Evolutionary conservation across 2,797 vertebrate species (phyloP).

Genomic region (Masticophis lateralis): DNA sequence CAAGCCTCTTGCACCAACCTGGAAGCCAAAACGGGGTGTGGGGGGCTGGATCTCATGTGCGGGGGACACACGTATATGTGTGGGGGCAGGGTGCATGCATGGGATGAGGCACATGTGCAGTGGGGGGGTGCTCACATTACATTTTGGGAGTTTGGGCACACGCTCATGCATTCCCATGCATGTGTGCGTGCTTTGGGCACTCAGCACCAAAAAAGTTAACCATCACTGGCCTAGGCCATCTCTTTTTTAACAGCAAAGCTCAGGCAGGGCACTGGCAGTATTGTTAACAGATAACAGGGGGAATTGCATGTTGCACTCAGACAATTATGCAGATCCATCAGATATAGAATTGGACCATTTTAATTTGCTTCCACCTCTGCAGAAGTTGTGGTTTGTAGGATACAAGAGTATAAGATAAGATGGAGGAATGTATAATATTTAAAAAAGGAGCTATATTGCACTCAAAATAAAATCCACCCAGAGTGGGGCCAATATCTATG

Average conservation of each 20-base stretch:
- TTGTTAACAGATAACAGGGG: background rate
- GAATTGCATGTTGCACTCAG: background rate
- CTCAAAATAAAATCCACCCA: slow-evolving; percentile 46
- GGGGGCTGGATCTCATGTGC: too few species aligned
- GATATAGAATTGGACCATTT: background rate
- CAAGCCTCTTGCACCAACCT: too few species aligned
- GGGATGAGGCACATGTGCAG: too few species aligned
- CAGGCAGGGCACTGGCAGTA: background rate
- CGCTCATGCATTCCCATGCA: too few species aligned
- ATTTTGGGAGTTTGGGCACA: too few species aligned
- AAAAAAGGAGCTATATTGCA: slow-evolving; percentile 49
- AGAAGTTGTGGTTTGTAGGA: background rate
- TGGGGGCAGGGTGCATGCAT: too few species aligned
- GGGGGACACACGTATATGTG: too few species aligned
- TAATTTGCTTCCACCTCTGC: background rate
- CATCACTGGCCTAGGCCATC: background rate
- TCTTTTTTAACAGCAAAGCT: background rate
- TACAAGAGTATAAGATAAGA: background rate
- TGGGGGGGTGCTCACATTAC: too few species aligned
- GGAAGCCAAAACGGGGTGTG: too few species aligned
- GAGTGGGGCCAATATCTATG: slow-evolving; percentile 62
- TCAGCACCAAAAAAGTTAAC: too few species aligned
- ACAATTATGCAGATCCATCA: background rate
- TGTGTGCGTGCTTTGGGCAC: too few species aligned
- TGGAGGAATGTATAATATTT: slow-evolving; percentile 37